phyloP scores from a whole-genome alignment of 2,888 invertebrate genomes.

The Pediacus dermestoides region DNA sequence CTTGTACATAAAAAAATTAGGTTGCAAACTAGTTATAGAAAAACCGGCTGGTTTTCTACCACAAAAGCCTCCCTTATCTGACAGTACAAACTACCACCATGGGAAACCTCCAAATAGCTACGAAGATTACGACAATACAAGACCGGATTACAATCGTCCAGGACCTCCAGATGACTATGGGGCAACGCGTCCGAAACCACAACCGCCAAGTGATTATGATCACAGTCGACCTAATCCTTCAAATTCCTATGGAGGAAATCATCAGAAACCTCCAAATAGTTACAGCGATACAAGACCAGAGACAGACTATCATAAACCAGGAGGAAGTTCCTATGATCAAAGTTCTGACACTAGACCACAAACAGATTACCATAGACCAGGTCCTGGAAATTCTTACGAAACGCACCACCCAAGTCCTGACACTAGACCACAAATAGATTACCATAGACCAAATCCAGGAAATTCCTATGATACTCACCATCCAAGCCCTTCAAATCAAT shows the following conservation, averaged over 20 bases:
- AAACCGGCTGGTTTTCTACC: too few species aligned
- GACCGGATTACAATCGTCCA: constrained; percentile 8
- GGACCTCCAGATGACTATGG: constrained; percentile 5
- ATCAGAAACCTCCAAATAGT: constrained; percentile 13
- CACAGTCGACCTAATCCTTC: neutral
- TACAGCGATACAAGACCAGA: constrained; percentile 10
- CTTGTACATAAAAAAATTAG: constrained; percentile 56
- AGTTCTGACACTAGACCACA: too few species aligned
- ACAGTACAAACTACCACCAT: too few species aligned
- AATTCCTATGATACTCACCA: too few species aligned
- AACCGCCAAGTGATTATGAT: constrained; percentile 8
- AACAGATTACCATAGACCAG: constrained; percentile 8
- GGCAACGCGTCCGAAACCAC: constrained; percentile 6
- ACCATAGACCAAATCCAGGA: constrained; percentile 10
- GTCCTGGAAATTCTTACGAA: constrained; percentile 3
- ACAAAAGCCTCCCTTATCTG: too few species aligned
- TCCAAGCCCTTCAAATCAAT: constrained; percentile 8
- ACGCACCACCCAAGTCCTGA: constrained; percentile 6
- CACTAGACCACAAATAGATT: constrained; percentile 7
- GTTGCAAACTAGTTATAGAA: constrained; percentile 50
- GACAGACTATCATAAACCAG: too few species aligned
- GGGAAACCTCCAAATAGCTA: constrained; percentile 1
- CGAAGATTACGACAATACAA: constrained; percentile 1
- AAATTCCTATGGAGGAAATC: constrained; percentile 9
- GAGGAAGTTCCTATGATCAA: too few species aligned